These are phyloP conservation scores for Cynocephalus volans DNA, from an alignment of 2,113 vertebrate genomes.

Conservation along the genomic window DNA sequence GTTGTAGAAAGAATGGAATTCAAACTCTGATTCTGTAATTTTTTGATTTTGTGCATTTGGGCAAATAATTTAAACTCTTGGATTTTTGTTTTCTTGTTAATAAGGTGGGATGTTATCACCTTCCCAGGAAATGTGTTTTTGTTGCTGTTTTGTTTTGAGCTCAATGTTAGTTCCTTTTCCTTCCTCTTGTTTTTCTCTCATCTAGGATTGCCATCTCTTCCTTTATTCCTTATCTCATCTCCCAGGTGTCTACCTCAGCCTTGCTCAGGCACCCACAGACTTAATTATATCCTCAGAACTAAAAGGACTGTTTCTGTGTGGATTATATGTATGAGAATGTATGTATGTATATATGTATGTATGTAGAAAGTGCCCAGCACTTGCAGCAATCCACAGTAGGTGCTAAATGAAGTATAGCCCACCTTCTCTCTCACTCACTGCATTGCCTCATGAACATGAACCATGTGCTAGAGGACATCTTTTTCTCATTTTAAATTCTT, in stretches of 20 bases:
- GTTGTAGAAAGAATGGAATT: constrained; percentile 1
- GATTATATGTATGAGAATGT: neutral
- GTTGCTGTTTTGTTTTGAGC: neutral
- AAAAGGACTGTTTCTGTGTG: neutral
- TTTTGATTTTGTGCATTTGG: neutral
- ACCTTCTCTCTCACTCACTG: neutral
- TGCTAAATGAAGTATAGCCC: neutral
- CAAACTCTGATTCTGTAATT: neutral
- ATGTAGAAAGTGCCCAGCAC: neutral
- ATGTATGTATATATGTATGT: neutral
- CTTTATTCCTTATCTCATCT: constrained; percentile 52
- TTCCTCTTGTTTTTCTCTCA: neutral
- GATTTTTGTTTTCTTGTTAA: neutral
- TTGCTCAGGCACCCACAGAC: neutral
- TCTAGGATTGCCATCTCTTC: constrained; percentile 10
- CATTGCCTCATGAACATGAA: neutral
- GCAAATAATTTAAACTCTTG: constrained; percentile 15
- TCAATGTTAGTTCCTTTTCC: constrained; percentile 46
- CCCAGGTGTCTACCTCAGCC: neutral
- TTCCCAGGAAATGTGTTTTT: neutral
- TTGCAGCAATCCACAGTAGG: neutral
- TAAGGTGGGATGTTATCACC: neutral
- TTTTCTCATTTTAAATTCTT: constrained; percentile 23
- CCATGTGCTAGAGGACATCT: neutral
- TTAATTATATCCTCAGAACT: neutral